Evolutionary conservation across 2,888 invertebrate species (phyloP).

Genomic region (Notocelia uddmanniana): DNA sequence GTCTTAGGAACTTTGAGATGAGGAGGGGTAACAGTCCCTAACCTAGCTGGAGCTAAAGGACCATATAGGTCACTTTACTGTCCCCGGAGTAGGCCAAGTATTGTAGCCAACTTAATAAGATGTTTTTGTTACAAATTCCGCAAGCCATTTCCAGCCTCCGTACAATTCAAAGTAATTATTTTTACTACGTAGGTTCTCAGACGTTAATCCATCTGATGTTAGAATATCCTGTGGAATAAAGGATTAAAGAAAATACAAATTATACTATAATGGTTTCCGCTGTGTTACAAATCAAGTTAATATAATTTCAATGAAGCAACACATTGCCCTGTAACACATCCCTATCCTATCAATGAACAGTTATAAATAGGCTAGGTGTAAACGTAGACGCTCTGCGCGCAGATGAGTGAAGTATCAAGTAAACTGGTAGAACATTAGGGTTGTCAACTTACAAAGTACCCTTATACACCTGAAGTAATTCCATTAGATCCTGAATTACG

Average conservation of each 20-base stretch:
- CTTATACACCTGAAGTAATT: too few species aligned
- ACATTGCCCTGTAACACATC: not conserved
- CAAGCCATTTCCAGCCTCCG: too few species aligned
- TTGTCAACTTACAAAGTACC: not conserved
- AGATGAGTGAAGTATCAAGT: slow-evolving; percentile 9
- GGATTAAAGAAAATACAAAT: not conserved
- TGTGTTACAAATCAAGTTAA: not conserved
- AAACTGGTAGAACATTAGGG: slow-evolving; percentile 8
- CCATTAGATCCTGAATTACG: too few species aligned
- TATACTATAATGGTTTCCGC: not conserved
- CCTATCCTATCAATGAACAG: not conserved
- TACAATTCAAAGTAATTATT: too few species aligned
- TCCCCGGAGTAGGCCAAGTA: too few species aligned
- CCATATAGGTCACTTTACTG: not conserved
- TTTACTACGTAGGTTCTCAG: too few species aligned
- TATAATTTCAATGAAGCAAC: not conserved
- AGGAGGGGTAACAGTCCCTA: not conserved
- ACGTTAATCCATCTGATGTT: not conserved
- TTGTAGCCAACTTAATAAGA: too few species aligned
- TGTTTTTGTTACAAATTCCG: too few species aligned
- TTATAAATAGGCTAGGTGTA: slow-evolving; percentile 11
- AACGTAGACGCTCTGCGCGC: not conserved
- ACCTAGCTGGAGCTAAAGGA: not conserved
- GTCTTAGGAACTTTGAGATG: not conserved
- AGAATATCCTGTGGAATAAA: not conserved